These are phyloP conservation scores for Ramphastos sulfuratus DNA, from an alignment of 2,113 vertebrate species.

Conservation along the genomic window DNA sequence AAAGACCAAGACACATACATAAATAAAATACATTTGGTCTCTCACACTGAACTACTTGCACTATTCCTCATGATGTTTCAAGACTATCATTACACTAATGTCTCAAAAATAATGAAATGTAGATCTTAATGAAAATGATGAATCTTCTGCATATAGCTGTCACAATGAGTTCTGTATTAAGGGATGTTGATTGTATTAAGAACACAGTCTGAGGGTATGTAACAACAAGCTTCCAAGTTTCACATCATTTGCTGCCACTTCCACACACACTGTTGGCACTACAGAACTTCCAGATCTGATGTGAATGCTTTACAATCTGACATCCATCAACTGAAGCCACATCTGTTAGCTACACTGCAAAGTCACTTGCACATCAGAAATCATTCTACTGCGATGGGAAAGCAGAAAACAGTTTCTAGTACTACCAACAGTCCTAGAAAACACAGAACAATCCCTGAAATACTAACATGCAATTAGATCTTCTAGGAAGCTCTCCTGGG, in stretches of 20 bases:
- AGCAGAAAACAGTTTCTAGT: neutral
- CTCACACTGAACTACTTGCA: neutral
- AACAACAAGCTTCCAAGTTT: neutral
- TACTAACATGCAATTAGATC: neutral
- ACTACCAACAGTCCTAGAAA: neutral
- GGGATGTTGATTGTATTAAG: neutral
- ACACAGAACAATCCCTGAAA: neutral
- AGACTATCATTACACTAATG: neutral
- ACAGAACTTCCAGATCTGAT: neutral
- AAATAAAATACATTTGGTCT: neutral
- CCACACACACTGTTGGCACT: neutral
- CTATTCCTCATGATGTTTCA: neutral
- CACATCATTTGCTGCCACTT: neutral
- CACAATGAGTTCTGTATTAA: neutral
- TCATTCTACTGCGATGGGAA: neutral
- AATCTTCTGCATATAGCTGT: neutral
- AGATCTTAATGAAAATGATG: neutral
- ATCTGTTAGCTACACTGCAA: neutral
- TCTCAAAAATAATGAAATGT: neutral
- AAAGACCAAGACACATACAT: neutral
- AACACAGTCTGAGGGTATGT: neutral
- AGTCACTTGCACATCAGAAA: neutral
- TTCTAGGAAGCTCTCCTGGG: neutral
- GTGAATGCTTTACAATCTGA: neutral
- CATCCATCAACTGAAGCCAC: neutral